Base-by-base conservation (phyloP, 2,888 invertebrate species). In the Athalia circularis region DNA sequence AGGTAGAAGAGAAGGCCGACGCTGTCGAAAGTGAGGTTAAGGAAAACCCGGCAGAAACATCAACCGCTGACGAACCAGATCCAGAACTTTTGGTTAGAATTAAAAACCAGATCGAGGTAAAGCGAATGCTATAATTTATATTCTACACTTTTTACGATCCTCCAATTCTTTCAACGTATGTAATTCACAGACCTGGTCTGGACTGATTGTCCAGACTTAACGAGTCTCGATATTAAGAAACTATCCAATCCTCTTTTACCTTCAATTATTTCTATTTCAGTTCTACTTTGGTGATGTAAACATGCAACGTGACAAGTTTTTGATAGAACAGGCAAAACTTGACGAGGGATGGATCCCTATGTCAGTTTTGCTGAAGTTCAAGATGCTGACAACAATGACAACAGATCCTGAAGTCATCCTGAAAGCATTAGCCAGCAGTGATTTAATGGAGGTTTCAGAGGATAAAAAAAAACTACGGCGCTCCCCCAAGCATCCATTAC, bases 341-440 rank as follows among this genome's bases (percentile, higher is more conserved):
- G 96, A 97, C 83, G 96, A 98, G 77, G 99, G 97, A 3, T 97
- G 99, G 99, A 94, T 99, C 29, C 94, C 96, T 0, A 89, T 99
- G 65, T 94, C 95, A 0, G 94, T 96, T 0, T 93, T 99, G 90
- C 91, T 96, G 67, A 97, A 94, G 79, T 99, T 99, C 90, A 98
- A 98, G 90, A 93, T 98, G 43, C 92, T 99, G 43, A 93, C 95
- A 0, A 91, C 93, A 52, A 88, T 99, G 11, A 93, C 94, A 0
- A 93, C 91, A 1, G 96, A 98, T 84, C 82, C 91, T 0, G 92
- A 93, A 48, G 92, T 94, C 0, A 97, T 99, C 81, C 92, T 94
- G 0, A 92, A 93, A 78, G 95, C 98, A 0, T 86, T 98, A 3
- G 93, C 93, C 81, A 95, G 95, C 83, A 95, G 97, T 0, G 93